Percentiles rank a stretch among this genome's conserved stretches.
Evolutionary conservation across 2,797 vertebrate genomes (phyloP).

Genomic region (Taenioides sp.): DNA sequence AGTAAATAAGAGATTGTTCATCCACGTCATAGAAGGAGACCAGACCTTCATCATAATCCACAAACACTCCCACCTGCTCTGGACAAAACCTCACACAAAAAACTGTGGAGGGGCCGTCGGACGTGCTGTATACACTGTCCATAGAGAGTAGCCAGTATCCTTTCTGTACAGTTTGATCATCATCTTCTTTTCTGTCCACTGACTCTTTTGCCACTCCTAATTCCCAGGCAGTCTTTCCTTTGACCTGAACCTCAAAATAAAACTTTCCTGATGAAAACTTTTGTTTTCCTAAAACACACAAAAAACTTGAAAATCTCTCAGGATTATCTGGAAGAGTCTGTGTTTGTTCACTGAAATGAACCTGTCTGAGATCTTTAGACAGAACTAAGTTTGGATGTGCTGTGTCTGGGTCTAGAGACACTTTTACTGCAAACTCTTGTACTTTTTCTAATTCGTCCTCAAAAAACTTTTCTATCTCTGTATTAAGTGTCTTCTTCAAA

Average conservation of each 20-base stretch:
- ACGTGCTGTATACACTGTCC: neutral
- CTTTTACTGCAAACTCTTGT: neutral
- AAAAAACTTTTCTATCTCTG: neutral
- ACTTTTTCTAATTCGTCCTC: neutral
- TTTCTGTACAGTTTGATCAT: neutral
- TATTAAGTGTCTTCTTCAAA: neutral
- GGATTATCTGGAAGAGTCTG: conserved; percentile 1
- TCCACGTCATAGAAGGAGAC: conserved; percentile 4
- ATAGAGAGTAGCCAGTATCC: neutral
- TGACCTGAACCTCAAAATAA: conserved; percentile 8
- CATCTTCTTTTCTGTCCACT: neutral
- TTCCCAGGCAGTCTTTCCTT: neutral
- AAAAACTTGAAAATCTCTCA: neutral
- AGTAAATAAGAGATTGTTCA: neutral
- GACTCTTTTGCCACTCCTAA: conserved; percentile 9
- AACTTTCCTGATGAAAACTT: neutral
- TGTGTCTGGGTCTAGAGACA: conserved; percentile 5
- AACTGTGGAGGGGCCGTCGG: neutral
- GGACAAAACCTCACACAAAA: neutral
- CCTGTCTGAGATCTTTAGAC: conserved; percentile 2
- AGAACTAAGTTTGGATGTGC: neutral
- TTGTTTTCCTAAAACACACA: neutral
- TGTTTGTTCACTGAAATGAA: neutral
- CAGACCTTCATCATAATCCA: conserved; percentile 10
- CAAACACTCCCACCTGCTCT: conserved; percentile 8